Percentiles rank a stretch among this genome's conserved stretches.
phyloP scores from a whole-genome alignment of 2,888 invertebrate genomes.

The Villa cingulata region DNA sequence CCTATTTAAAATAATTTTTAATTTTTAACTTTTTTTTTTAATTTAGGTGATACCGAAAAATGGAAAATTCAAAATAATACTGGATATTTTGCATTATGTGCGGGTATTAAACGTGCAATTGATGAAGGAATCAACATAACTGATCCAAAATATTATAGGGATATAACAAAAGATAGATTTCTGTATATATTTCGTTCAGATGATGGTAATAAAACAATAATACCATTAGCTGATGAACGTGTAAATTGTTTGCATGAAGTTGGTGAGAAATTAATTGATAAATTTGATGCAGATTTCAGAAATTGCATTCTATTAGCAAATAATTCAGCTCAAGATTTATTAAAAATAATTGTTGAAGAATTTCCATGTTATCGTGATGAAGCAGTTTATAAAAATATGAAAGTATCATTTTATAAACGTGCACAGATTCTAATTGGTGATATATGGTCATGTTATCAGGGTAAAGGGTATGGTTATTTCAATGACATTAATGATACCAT shows the following conservation, averaged over 20 bases:
- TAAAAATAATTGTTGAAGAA: slow-evolving; percentile 60
- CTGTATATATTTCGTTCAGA: slow-evolving; percentile 58
- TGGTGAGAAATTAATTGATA: slow-evolving; percentile 50
- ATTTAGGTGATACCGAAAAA: slow-evolving; percentile 41
- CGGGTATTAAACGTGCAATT: slow-evolving; percentile 74
- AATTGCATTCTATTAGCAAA: slow-evolving; percentile 61
- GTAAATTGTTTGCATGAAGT: slow-evolving; percentile 63
- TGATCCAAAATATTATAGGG: slow-evolving; percentile 63
- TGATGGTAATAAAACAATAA: slow-evolving; percentile 40
- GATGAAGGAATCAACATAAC: slow-evolving; percentile 64
- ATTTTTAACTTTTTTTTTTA: background rate
- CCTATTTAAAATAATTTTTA: no score
- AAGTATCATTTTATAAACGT: slow-evolving; percentile 78
- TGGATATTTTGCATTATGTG: slow-evolving; percentile 87
- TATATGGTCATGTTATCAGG: slow-evolving; percentile 76
- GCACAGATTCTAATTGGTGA: slow-evolving; percentile 92
- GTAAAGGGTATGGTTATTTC: slow-evolving; percentile 62
- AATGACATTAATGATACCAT: slow-evolving; percentile 61
- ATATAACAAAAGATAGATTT: slow-evolving; percentile 53
- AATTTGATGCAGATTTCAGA: slow-evolving; percentile 68
- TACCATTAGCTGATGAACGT: slow-evolving; percentile 69
- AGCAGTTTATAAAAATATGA: slow-evolving; percentile 50
- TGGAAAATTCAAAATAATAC: slow-evolving; percentile 60
- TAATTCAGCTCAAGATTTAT: slow-evolving; percentile 59
- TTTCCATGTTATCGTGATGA: slow-evolving; percentile 85